Percentiles rank a stretch among this genome's conserved stretches.
These are phyloP conservation scores for Anolis carolinensis DNA, from an alignment of 2,113 vertebrate genomes.

Conservation along the genomic window DNA sequence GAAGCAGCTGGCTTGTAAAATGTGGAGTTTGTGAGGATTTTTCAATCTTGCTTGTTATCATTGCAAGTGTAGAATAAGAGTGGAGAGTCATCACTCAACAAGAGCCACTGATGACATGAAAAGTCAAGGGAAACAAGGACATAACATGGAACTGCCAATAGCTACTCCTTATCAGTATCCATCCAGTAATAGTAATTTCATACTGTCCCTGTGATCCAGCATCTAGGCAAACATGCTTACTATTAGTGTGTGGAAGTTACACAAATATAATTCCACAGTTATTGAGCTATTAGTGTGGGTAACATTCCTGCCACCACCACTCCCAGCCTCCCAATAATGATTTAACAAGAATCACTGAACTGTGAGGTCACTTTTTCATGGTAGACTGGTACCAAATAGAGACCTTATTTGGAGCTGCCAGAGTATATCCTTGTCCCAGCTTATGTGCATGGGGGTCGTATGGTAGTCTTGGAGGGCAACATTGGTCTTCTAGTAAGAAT, in stretches of 20 bases:
- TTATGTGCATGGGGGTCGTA: too few relatives aligned
- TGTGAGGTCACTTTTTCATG: not conserved
- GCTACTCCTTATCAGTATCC: slow-evolving; percentile 8
- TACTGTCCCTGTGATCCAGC: not conserved
- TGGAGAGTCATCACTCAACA: slow-evolving; percentile 11
- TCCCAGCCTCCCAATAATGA: not conserved
- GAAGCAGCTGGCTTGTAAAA: slow-evolving; percentile 17
- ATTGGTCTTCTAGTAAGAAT: too few relatives aligned
- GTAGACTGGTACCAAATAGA: not conserved
- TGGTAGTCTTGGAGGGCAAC: too few relatives aligned
- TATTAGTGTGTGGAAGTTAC: not conserved
- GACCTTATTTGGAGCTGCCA: too few relatives aligned
- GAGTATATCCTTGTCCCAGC: too few relatives aligned
- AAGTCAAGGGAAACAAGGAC: slow-evolving; percentile 28
- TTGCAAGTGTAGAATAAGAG: slow-evolving; percentile 14
- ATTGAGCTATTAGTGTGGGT: not conserved
- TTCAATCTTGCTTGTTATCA: slow-evolving; percentile 28
- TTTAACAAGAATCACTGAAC: not conserved
- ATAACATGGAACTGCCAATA: slow-evolving; percentile 19
- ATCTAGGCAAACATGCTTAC: not conserved
- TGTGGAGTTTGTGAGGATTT: slow-evolving; percentile 9
- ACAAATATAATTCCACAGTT: not conserved
- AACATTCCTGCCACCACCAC: not conserved
- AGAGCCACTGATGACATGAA: slow-evolving; percentile 21
- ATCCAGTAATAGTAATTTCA: not conserved